These are phyloP conservation scores for Timema cristinae DNA, from an alignment of 2,888 invertebrate species.

Conservation along the genomic window DNA sequence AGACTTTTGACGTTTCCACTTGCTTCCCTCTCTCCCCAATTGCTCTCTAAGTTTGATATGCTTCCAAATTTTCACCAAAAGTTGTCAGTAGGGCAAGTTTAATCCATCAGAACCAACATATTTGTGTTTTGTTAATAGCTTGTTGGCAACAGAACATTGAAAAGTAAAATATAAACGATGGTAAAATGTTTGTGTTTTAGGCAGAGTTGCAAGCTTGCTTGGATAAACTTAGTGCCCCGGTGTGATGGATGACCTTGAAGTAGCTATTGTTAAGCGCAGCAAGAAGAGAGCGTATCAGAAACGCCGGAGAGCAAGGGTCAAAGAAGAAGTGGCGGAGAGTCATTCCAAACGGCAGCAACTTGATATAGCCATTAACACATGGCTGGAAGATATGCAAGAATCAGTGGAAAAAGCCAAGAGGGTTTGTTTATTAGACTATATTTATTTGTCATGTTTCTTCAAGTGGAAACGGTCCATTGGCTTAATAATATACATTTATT, in stretches of 20 bases:
- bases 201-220: background rate
- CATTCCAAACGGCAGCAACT: conserved; percentile 48
- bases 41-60: too few relatives aligned
- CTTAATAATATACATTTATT: too few relatives aligned
- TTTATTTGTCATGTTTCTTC: too few relatives aligned
- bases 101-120: too few relatives aligned
- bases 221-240: conserved; percentile 33
- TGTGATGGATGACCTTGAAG: conserved; percentile 44
- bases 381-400: conserved; percentile 61
- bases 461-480: too few relatives aligned
- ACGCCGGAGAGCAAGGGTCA: conserved; percentile 49
- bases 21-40: too few relatives aligned
- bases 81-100: too few relatives aligned
- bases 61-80: too few relatives aligned
- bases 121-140: too few relatives aligned
- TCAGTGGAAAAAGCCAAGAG: conserved; percentile 57
- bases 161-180: too few relatives aligned
- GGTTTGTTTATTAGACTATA: conserved; percentile 41
- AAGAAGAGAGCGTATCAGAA: conserved; percentile 50
- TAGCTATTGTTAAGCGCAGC: conserved; percentile 45
- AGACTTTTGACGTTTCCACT: too few relatives aligned
- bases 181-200: conserved; percentile 2
- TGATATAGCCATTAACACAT: conserved; percentile 61
- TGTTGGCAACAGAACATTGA: too few relatives aligned
- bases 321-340: conserved; percentile 44